Evolutionary conservation across 2,888 invertebrate genomes (phyloP).

Genomic region (Xestia rhomboidea): DNA sequence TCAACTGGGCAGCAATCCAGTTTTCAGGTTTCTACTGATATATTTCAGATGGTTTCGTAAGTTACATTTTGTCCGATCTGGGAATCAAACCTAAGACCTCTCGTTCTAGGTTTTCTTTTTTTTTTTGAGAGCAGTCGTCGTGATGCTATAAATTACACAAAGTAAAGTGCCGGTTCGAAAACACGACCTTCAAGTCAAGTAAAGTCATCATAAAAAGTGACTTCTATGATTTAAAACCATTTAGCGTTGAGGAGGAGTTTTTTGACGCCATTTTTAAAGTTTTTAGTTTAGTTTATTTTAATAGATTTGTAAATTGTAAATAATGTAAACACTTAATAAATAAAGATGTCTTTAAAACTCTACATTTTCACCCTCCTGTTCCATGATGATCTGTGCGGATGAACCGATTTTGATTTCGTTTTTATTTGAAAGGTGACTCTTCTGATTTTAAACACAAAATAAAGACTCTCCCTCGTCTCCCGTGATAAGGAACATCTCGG

Average conservation of each 20-base stretch:
- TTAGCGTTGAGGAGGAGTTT: too few relatives aligned
- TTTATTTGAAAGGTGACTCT: neutral
- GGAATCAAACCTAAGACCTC: neutral
- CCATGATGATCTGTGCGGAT: neutral
- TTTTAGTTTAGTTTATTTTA: too few relatives aligned
- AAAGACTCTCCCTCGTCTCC: neutral
- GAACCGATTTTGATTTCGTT: neutral
- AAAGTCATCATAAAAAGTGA: neutral
- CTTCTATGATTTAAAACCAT: too few relatives aligned
- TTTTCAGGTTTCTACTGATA: neutral
- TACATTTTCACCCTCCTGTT: neutral
- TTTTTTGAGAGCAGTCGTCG: neutral
- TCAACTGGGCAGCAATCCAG: neutral
- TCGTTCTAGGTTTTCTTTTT: neutral
- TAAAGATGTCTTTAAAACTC: too few relatives aligned
- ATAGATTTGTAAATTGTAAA: too few relatives aligned
- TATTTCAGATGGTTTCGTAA: neutral
- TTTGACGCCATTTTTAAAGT: too few relatives aligned
- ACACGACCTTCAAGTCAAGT: neutral
- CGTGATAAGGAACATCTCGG: constrained; percentile 40
- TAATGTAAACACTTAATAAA: too few relatives aligned
- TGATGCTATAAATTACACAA: neutral
- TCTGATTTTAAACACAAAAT: neutral
- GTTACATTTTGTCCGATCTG: neutral
- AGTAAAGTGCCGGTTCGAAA: neutral